Percentiles rank a stretch among this genome's conserved stretches.
phyloP scores from a whole-genome alignment of 2,888 invertebrate genomes.

The Melieria omissa region DNA sequence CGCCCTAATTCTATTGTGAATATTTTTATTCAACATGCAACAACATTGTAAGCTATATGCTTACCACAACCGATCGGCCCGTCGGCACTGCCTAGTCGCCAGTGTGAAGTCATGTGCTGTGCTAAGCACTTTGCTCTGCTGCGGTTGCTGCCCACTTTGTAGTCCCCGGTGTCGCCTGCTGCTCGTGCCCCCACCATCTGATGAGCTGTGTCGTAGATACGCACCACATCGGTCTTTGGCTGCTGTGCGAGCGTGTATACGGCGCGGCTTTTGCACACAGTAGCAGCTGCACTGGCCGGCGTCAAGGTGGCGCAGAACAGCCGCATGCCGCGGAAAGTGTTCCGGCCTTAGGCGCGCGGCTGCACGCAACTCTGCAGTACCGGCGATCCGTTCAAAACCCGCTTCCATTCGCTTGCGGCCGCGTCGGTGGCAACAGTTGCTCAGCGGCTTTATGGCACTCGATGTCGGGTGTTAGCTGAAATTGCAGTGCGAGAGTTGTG shows the following conservation, averaged over 20 bases:
- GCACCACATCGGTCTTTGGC: too few species aligned
- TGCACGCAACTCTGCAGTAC: too few species aligned
- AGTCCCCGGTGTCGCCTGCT: too few species aligned
- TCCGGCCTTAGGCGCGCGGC: too few species aligned
- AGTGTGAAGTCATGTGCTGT: background rate
- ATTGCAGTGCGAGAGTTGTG: too few species aligned
- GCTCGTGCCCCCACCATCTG: too few species aligned
- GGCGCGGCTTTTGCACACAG: background rate
- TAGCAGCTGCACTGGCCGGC: background rate
- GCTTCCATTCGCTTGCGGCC: constrained; percentile 30
- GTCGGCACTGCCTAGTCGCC: background rate
- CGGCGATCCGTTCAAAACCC: constrained; percentile 23
- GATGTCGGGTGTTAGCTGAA: background rate
- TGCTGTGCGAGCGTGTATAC: background rate
- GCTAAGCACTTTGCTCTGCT: background rate
- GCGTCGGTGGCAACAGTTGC: background rate
- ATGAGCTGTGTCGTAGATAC: too few species aligned
- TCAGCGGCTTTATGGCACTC: constrained; percentile 5
- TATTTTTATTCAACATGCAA: background rate
- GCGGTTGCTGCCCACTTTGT: too few species aligned
- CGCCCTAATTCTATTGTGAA: background rate
- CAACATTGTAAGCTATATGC: background rate
- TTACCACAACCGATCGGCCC: too few species aligned
- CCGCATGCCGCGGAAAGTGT: background rate
- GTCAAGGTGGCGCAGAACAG: background rate